Evolutionary conservation across 64 coral and sea anemone species (phyloP).

Genomic region (Anthopleura sola): DNA sequence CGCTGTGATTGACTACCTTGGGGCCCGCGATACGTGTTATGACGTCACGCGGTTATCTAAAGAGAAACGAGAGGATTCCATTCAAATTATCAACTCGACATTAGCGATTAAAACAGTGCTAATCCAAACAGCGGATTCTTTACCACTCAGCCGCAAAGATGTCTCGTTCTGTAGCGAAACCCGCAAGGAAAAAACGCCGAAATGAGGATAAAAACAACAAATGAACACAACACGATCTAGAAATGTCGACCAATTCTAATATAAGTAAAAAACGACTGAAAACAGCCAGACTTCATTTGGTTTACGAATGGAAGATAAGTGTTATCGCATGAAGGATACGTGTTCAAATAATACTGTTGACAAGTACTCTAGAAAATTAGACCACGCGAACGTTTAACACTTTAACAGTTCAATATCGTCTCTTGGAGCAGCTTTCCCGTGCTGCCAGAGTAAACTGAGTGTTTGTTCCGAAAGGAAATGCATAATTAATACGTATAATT

Average conservation of each 20-base stretch:
- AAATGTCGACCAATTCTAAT: background rate
- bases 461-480: slow-evolving; percentile 9
- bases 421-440: background rate
- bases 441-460: background rate
- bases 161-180: background rate
- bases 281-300: background rate
- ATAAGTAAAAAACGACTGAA: background rate
- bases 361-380: slow-evolving; percentile 9
- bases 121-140: background rate
- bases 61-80: background rate
- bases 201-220: background rate
- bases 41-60: background rate
- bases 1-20: background rate
- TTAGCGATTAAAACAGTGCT: background rate
- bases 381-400: slow-evolving; percentile 4
- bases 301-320: background rate
- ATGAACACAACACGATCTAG: background rate
- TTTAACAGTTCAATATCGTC: background rate
- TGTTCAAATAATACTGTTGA: background rate
- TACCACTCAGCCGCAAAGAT: background rate
- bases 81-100: background rate
- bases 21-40: background rate
- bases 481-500: background rate
- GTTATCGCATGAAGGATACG: slow-evolving; percentile 3
- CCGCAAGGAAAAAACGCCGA: background rate